phyloP scores from a whole-genome alignment of 2,797 vertebrate genomes.

The Tiaroga cobitis region DNA sequence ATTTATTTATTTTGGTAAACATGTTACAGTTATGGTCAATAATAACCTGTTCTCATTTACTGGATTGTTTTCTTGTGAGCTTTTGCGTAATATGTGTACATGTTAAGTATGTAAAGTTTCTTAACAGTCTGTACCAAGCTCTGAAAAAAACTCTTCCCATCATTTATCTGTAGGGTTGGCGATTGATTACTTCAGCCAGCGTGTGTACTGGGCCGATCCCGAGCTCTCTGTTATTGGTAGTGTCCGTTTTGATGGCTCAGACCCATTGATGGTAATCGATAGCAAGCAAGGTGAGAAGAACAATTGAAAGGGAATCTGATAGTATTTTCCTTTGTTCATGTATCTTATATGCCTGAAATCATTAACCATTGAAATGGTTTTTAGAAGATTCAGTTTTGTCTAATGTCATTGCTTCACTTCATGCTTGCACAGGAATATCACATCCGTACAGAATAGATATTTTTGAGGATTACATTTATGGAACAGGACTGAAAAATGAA shows the following conservation, averaged over 20 bases:
- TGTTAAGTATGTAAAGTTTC: neutral
- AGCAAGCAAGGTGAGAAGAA: constrained; percentile 86
- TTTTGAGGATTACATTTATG: constrained; percentile 98
- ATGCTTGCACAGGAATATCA: constrained; percentile 81
- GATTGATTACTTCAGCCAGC: constrained; percentile 94
- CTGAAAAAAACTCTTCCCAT: constrained; percentile 68
- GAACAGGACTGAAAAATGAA: constrained; percentile 91
- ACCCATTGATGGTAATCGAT: constrained; percentile 86
- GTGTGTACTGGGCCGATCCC: constrained; percentile 96
- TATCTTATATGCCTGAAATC: neutral
- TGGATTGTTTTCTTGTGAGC: neutral
- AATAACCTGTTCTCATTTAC: neutral
- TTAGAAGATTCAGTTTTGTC: neutral
- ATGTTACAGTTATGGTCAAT: neutral
- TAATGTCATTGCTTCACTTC: constrained; percentile 1
- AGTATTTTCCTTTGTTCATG: neutral
- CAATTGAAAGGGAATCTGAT: constrained; percentile 31
- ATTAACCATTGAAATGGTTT: neutral
- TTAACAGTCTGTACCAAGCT: constrained; percentile 46
- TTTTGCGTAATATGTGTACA: neutral
- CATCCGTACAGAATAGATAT: constrained; percentile 95
- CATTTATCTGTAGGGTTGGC: constrained; percentile 84
- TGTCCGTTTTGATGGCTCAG: constrained; percentile 90
- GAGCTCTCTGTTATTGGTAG: constrained; percentile 95
- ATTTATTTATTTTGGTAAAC: neutral